Evolutionary conservation across 2,888 invertebrate species (phyloP).

Genomic region (Thelaira solivaga): DNA sequence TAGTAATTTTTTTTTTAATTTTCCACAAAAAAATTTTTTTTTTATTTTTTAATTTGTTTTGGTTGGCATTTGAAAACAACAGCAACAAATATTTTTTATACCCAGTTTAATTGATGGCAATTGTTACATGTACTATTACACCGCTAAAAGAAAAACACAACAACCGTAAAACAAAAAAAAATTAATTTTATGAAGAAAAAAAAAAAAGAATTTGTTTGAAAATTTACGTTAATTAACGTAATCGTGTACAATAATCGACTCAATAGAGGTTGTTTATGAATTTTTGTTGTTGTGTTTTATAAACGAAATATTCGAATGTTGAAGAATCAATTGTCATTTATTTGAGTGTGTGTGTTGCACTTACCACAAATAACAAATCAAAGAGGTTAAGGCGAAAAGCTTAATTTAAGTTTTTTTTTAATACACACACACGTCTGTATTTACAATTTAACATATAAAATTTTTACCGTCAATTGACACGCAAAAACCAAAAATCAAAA

Average conservation of each 20-base stretch:
- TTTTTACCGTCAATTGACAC: conserved; percentile 62
- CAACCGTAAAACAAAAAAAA: conserved; percentile 4
- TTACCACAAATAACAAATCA: conserved; percentile 46
- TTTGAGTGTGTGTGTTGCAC: conserved; percentile 11
- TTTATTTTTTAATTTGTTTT: conserved; percentile 30
- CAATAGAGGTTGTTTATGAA: conserved; percentile 29
- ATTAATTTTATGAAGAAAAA: no score
- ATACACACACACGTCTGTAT: conserved; percentile 39
- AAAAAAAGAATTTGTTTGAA: conserved; percentile 47
- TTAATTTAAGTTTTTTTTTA: conserved; percentile 36
- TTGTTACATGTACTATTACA: conserved; percentile 54
- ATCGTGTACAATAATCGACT: conserved; percentile 61
- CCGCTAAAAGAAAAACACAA: conserved; percentile 28
- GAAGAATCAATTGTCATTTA: conserved; percentile 63
- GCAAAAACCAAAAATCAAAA: conserved; percentile 52
- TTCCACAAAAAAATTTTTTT: not conserved
- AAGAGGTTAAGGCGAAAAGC: conserved; percentile 61
- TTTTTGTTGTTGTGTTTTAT: not conserved
- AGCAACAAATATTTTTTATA: conserved; percentile 22
- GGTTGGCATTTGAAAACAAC: conserved; percentile 44
- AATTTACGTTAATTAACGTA: conserved; percentile 63
- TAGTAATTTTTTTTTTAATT: conserved; percentile 27
- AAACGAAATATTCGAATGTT: conserved; percentile 36
- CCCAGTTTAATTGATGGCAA: conserved; percentile 60
- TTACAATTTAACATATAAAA: conserved; percentile 59